Base-by-base conservation (phyloP, 2,797 vertebrate genomes). In the Chrysocyon brachyurus region DNA sequence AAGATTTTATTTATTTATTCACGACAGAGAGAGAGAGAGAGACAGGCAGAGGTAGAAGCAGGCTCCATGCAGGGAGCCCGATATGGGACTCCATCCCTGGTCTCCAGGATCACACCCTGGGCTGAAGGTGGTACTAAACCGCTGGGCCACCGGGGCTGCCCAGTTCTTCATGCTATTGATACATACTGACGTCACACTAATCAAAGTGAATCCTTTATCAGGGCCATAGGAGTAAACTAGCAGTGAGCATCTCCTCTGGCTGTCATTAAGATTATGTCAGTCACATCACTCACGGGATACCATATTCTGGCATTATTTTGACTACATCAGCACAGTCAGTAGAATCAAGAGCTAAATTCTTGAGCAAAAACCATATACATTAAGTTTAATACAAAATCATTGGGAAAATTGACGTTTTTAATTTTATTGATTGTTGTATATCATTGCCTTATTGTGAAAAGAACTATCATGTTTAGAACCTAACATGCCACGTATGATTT, bases 341-440 rank as follows among this genome's bases (percentile, higher is more conserved):
- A 73, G 31, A 81, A 93, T 4, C 19, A 49, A 95, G 79, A 70
- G 22, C 92, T 93, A 86, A 92, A 63, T 83, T 86, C 57, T 91
- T 68, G 3, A 12, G 81, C 15, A 87, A 82, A 87, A 84, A 75
- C 75, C 63, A 87, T 28, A 36, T 24, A 75, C 11, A 46, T 31
- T 64, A 56, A 90, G 40, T 73, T 72, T 57, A 87, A 78, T 40
- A 66, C 28, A 78, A 90, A 57, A 89, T 40, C 40, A 78, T 36
- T 46, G 4, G 52, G 82, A 68, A 93, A 96, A 75, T 49, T 19
- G 63, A 22, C 49, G 77, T 75, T 70, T 95, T 56, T 49, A 15
- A 59, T 64, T 95, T 93, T 66, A 90, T 77, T 89, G 59, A 83
- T 66, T 88, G 31, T 81, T 78, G 21, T 46, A 70, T 64, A 57